These are phyloP conservation scores for Toxonevra muliebris DNA, from an alignment of 2,888 invertebrate species.

Conservation along the genomic window DNA sequence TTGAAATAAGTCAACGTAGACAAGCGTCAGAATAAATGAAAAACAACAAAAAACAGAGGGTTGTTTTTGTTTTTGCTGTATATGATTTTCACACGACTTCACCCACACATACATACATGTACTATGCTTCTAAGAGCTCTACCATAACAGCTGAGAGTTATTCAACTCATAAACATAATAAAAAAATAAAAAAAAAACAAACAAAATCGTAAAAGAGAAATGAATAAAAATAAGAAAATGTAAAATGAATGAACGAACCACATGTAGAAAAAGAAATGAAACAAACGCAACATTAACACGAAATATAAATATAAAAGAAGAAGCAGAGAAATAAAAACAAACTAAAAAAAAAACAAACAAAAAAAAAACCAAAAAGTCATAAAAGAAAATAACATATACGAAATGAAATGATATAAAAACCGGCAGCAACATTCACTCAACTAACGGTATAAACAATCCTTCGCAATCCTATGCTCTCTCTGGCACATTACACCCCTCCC, in stretches of 20 bases:
- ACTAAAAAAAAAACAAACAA: conserved; percentile 11
- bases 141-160: conserved; percentile 17
- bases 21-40: too few relatives aligned
- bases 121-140: conserved; percentile 2
- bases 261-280: conserved; percentile 4
- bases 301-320: conserved; percentile 28
- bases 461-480: conserved; percentile 4
- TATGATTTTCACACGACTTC: background rate
- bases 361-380: conserved; percentile 20
- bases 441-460: conserved; percentile 21
- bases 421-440: conserved; percentile 14
- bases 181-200: background rate
- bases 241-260: background rate
- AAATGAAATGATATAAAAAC: conserved; percentile 18
- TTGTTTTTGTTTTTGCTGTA: background rate
- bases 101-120: conserved; percentile 1
- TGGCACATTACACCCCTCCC: background rate
- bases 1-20: too few relatives aligned
- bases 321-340: conserved; percentile 14
- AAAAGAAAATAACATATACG: too few relatives aligned
- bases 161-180: conserved; percentile 22
- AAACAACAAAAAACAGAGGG: background rate
- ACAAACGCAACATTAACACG: conserved; percentile 26
- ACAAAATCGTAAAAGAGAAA: too few relatives aligned
- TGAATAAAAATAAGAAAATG: background rate